Evolutionary conservation across 2,888 invertebrate genomes (phyloP).

Genomic region (Plagiodera versicolora): DNA sequence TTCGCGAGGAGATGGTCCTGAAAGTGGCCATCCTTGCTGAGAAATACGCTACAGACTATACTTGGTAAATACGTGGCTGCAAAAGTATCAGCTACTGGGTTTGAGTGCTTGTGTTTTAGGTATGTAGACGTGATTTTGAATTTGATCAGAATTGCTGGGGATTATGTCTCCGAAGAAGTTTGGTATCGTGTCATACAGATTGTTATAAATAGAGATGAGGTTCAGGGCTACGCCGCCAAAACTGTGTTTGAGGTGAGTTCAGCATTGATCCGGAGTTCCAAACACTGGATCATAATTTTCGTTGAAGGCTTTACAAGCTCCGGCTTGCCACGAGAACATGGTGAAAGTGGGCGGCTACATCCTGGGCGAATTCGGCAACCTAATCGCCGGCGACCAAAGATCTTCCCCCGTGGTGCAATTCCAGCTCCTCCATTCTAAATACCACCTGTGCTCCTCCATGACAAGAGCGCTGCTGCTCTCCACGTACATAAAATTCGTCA

Average conservation of each 20-base stretch:
- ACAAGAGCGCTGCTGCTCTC: conserved; percentile 95
- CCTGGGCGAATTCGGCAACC: conserved; percentile 97
- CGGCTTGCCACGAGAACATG: conserved; percentile 99
- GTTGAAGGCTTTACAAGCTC: conserved; percentile 86
- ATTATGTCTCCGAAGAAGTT: conserved; percentile 99
- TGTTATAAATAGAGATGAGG: conserved; percentile 98
- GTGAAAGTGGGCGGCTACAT: conserved; percentile 99
- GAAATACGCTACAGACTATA: conserved; percentile 99
- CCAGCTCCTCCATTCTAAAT: conserved; percentile 97
- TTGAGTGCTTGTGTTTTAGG: conserved; percentile 43
- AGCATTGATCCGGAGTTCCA: too few species aligned
- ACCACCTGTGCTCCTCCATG: conserved; percentile 96
- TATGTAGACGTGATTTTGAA: conserved; percentile 96
- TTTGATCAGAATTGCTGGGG: conserved; percentile 98
- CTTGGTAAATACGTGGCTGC: conserved; percentile 70
- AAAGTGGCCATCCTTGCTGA: conserved; percentile 99
- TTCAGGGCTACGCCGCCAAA: conserved; percentile 99
- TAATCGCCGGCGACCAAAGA: conserved; percentile 97
- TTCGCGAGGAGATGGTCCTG: conserved; percentile 99
- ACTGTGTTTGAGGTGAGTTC: conserved; percentile 92
- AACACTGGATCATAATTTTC: background rate
- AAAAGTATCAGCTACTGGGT: background rate
- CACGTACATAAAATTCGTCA: conserved; percentile 99
- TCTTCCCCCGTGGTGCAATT: conserved; percentile 98
- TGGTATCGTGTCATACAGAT: conserved; percentile 99